Conservation (phyloP, 2,888 invertebrate genomes). For the Drosophila recens region DNA sequence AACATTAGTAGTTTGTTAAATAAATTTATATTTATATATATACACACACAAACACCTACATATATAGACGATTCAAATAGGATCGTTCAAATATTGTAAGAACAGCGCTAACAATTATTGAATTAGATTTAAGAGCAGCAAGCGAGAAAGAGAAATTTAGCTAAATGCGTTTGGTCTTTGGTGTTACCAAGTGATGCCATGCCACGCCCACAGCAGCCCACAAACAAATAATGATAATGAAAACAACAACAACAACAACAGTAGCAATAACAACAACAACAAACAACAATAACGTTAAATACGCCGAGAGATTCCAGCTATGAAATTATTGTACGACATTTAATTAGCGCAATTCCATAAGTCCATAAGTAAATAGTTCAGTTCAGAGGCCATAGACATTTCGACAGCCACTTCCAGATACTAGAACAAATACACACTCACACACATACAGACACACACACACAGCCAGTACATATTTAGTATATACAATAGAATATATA, state of each 20-base stretch:
- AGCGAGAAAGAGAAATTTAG: conserved; percentile 33
- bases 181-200: conserved; percentile 60
- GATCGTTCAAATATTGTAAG: conserved; percentile 57
- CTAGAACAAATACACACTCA: conserved; percentile 27
- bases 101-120: conserved; percentile 75
- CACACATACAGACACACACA: conserved; percentile 20
- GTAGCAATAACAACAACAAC: neutral
- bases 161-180: conserved; percentile 47
- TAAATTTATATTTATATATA: conserved; percentile 70
- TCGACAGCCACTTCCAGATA: conserved; percentile 48
- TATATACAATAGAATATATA: conserved; percentile 36
- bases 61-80: conserved; percentile 18
- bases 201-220: conserved; percentile 67
- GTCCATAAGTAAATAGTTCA: conserved; percentile 73
- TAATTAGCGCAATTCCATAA: conserved; percentile 81
- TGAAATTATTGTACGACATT: conserved; percentile 76
- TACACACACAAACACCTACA: conserved; percentile 24
- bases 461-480: conserved; percentile 33
- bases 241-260: conserved; percentile 2
- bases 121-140: conserved; percentile 63
- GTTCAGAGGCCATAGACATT: conserved; percentile 70
- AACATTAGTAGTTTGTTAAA: conserved; percentile 80
- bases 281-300: conserved; percentile 20
- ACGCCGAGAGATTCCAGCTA: conserved; percentile 76
- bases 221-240: conserved; percentile 23